Evolutionary conservation across 2,797 vertebrate genomes (phyloP), one percentile per base, ranked within the genome.

Genomic region (Eidolon dupreanum): DNA sequence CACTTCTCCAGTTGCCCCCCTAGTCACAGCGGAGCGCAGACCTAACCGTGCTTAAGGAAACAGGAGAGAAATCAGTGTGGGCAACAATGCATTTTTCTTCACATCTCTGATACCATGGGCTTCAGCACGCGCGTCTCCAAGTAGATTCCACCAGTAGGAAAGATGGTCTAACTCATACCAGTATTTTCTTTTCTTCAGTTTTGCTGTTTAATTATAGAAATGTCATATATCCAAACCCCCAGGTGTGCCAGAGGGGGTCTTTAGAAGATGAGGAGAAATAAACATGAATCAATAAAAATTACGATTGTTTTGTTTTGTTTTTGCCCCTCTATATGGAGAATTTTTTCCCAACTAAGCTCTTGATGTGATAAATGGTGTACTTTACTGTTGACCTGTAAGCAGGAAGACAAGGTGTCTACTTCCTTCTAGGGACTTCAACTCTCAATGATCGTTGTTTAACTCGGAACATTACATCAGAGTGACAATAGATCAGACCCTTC

Each of bases 191-290:
- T 1, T 0, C 3, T 3, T 93, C 51, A 57, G n/a, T 87, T 61
- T 78, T 81, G 5, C 49, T 89, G 24, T 84, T 94, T 96, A 84
- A 87, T 97, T 97, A 93, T 65, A 90, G 85, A 95, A 4, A 38
- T 33, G 65, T 33, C 66, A 96, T 79, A 90, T 86, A 73, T 13
- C 63, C 38, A 83, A 84, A 78, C 17, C 88, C 65, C 88, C 33
- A 59, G 78, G 82, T 85, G 66, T 2, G 15, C 41, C 57, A 51
- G 57, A 31, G 38, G 11, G 46, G 38, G 28, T 95, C 61, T 94
- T 93, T 91, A n/a, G 46, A 77, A 36, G 49, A 82, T 31, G 28
- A 96, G 77, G 33, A 88, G 38, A 65, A 93, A 88, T 96, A 79
- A 92, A 59, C 26, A 31, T 1, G 53, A 38, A 49, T 83, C 51